Evolutionary conservation across 2,113 vertebrate genomes (phyloP).

Genomic region (Microtus oregoni): DNA sequence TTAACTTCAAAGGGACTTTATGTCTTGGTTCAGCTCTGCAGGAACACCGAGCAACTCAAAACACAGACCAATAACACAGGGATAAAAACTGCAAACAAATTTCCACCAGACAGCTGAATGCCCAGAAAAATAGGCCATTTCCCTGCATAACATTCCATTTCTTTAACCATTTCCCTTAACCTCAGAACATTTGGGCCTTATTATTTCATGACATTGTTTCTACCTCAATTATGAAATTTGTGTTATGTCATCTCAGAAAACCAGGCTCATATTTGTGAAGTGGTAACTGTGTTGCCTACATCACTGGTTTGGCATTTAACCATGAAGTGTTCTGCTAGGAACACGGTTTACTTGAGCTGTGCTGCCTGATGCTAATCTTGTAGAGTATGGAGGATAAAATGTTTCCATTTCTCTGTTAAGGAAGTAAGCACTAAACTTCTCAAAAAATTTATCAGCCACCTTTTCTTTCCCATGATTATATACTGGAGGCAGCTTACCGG

Average conservation of each 20-base stretch:
- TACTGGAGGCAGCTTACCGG: not conserved
- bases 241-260: slow-evolving; percentile 55
- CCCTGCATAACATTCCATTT: not conserved
- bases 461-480: not conserved
- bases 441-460: not conserved
- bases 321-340: not conserved
- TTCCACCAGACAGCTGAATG: not conserved
- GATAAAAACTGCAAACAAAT: slow-evolving; percentile 59
- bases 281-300: slow-evolving; percentile 65
- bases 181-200: not conserved
- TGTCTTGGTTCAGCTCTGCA: not conserved
- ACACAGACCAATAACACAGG: slow-evolving; percentile 23
- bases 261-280: slow-evolving; percentile 63
- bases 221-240: slow-evolving; percentile 54
- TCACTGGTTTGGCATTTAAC: slow-evolving; percentile 68
- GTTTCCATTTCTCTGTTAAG: not conserved
- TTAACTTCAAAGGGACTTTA: slow-evolving; percentile 48
- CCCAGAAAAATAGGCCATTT: slow-evolving; percentile 13
- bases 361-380: slow-evolving; percentile 47
- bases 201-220: slow-evolving; percentile 39
- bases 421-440: slow-evolving; percentile 30
- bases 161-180: slow-evolving; percentile 22
- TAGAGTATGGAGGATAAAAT: not conserved
- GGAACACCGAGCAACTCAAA: slow-evolving; percentile 3
- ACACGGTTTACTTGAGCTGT: slow-evolving; percentile 36